These are phyloP conservation scores for Umimayanthus chanpuru DNA, from an alignment of 92 coral and sea anemone species.

Conservation along the genomic window DNA sequence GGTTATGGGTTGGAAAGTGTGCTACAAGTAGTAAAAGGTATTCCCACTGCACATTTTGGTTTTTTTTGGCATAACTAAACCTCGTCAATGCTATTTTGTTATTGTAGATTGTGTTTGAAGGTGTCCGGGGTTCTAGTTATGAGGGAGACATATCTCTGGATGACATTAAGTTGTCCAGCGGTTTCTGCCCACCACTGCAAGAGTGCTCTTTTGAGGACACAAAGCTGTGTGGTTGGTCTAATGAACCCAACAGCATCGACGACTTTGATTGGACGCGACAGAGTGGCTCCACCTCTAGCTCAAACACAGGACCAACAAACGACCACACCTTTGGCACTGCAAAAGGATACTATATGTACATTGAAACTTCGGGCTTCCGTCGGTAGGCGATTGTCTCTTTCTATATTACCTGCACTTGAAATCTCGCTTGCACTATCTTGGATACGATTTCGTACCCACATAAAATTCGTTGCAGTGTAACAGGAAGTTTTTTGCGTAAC, in stretches of 20 bases:
- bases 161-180: slow-evolving; percentile 65
- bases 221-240: slow-evolving; percentile 81
- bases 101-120: slow-evolving; percentile 85
- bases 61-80: background rate
- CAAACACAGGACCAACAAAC: slow-evolving; percentile 79
- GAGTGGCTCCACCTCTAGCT: slow-evolving; percentile 75
- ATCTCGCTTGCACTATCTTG: background rate
- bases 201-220: slow-evolving; percentile 83
- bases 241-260: slow-evolving; percentile 73
- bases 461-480: too few relatives aligned
- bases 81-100: background rate
- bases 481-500: too few relatives aligned
- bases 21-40: background rate
- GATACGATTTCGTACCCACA: background rate
- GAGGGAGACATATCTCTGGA: slow-evolving; percentile 90
- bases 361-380: slow-evolving; percentile 59
- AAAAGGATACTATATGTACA: slow-evolving; percentile 86
- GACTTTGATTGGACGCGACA: slow-evolving; percentile 95
- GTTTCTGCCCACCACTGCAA: slow-evolving; percentile 84
- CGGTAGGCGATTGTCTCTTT: background rate
- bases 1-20: too few relatives aligned
- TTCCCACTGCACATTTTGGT: too few relatives aligned
- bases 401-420: background rate
- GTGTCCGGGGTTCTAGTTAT: slow-evolving; percentile 78
- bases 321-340: slow-evolving; percentile 94